Evolutionary conservation across 1,140 invertebrate genomes (phyloP), one percentile per base, ranked within the genome.

Genomic region (Drosophila trapezifrons): DNA sequence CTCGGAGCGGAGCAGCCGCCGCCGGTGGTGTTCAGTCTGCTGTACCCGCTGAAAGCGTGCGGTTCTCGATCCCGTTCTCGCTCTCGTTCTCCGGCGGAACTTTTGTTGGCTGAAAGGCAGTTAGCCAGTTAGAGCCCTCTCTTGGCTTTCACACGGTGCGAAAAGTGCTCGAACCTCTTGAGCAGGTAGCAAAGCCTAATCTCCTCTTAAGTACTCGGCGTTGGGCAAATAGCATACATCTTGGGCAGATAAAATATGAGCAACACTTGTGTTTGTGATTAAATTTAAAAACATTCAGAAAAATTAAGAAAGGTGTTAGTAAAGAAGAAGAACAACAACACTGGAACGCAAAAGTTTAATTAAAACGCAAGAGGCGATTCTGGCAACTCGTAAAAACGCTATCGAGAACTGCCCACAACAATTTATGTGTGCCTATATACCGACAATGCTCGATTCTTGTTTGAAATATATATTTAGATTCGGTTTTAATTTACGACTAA

Each of bases 21-120:
- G 67, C 65, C 65, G 45, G 64, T 54, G 47, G 47, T 55, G 67
- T 58, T 69, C 82, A 85, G 83, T 85, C 83, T 71, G 78, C 79
- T 76, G 32, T 71, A 78, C 54, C 45, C 75, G 83, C 57, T 66
- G 67, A 60, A 45, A 79, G 79, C 67, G 76, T 77, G 72, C 83
- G 83, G 83, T 87, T 87, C 65, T 52, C 47, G 37, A 58, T 45
- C 43, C 55, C 64, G 32, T 22, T 4, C 10, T n/a, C 52, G 52
- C 46, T 52, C 72, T 40, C 52, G 38, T 57, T 37, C 27, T 67
- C 62, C 45, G 62, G 37, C 42, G 51, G 17, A 56, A 46, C 52
- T 56, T 27, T 52, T 56, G 10, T 37, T 57, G 20, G 43, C 58
- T 42, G 42, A 46, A 40, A 47, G 51, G 18, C 45, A 60, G 32